These are phyloP conservation scores for Platichthys stellatus DNA, from an alignment of 2,113 vertebrate species.

Conservation along the genomic window DNA sequence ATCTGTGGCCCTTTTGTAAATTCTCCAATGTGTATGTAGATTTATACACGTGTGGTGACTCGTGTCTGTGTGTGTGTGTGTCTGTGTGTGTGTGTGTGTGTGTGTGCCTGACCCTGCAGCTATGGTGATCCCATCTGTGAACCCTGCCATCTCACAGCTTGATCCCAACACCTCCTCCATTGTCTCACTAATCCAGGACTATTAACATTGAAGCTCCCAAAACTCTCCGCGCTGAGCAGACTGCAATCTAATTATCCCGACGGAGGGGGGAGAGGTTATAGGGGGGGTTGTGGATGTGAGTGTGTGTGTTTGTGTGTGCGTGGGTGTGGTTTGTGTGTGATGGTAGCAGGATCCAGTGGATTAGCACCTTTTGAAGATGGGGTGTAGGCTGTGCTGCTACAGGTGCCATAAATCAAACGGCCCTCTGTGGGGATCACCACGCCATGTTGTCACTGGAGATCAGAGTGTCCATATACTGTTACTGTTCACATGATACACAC, in stretches of 20 bases:
- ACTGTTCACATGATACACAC: neutral
- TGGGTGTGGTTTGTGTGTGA: slow-evolving; percentile 21
- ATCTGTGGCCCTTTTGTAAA: neutral
- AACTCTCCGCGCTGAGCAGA: slow-evolving; percentile 52
- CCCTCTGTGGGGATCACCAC: neutral
- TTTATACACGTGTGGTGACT: slow-evolving; percentile 6
- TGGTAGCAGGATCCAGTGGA: slow-evolving; percentile 58
- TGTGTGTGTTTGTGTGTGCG: slow-evolving; percentile 37
- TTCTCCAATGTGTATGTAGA: neutral
- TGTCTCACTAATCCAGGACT: slow-evolving; percentile 73
- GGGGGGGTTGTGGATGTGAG: slow-evolving; percentile 8
- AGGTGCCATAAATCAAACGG: slow-evolving; percentile 53
- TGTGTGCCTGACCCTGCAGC: slow-evolving; percentile 42
- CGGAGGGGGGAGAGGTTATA: neutral
- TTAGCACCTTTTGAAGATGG: slow-evolving; percentile 50
- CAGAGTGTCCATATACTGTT: no score
- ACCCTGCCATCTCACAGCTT: slow-evolving; percentile 65
- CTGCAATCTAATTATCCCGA: slow-evolving; percentile 62
- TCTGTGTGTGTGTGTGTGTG: slow-evolving; percentile 7
- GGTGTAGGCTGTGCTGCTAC: slow-evolving; percentile 12
- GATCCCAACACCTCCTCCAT: slow-evolving; percentile 60
- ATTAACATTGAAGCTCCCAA: slow-evolving; percentile 62
- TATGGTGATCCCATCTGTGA: slow-evolving; percentile 71
- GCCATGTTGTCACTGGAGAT: neutral
- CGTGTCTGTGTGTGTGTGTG: neutral